These are phyloP conservation scores for Brachionus calyciflorus DNA, from an alignment of 1,140 invertebrate genomes.

Conservation along the genomic window DNA sequence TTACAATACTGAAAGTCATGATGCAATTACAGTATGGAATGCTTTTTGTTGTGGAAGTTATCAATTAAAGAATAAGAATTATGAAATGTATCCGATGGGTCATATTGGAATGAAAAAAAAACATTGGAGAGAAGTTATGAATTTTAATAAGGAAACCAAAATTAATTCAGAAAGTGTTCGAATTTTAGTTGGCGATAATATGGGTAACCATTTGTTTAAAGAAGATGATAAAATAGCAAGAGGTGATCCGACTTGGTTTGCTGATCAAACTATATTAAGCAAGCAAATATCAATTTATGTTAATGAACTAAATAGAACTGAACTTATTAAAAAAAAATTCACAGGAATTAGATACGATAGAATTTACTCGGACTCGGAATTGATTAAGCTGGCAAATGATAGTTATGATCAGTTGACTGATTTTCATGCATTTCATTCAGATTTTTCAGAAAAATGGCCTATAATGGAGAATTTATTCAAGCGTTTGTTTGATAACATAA, in stretches of 20 bases:
- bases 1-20: neutral
- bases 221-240: neutral
- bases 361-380: neutral
- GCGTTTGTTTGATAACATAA: neutral
- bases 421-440: slow-evolving; percentile 1
- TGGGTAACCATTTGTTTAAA: neutral
- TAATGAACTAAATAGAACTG: neutral
- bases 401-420: neutral
- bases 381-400: neutral
- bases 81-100: slow-evolving; percentile 13
- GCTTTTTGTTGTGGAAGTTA: slow-evolving; percentile 46
- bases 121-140: neutral
- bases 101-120: slow-evolving; percentile 31
- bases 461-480: neutral
- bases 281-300: neutral
- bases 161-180: neutral
- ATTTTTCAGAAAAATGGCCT: neutral
- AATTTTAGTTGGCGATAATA: neutral
- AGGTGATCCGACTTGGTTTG: neutral
- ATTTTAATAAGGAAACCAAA: neutral
- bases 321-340: neutral
- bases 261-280: neutral
- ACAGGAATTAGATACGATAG: neutral
- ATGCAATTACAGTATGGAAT: slow-evolving; percentile 4
- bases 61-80: neutral